A percentile compares a stretch with the other conserved stretches of the same genome.
Evolutionary conservation across 2,113 vertebrate species (phyloP).

Genomic region (Poeciliopsis retropinna): DNA sequence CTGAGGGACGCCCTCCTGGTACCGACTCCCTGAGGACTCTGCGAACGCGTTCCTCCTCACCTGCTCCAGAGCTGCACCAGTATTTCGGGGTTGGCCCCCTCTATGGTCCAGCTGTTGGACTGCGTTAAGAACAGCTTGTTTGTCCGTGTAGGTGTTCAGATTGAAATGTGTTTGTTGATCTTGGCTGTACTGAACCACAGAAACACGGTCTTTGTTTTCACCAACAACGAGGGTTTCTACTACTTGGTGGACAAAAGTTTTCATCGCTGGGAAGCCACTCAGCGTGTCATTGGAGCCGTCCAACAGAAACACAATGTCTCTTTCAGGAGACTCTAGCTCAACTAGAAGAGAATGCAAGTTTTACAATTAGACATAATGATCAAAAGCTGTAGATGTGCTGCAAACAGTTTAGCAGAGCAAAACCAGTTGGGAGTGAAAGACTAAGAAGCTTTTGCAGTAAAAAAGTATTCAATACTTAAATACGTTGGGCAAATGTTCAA

Average conservation of each 20-base stretch:
- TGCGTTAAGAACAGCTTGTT: conserved; percentile 64
- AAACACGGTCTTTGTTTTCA: conserved; percentile 71
- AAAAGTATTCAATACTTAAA: conserved; percentile 27
- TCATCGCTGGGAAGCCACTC: conserved; percentile 81
- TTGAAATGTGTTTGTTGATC: conserved; percentile 70
- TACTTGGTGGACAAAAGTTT: conserved; percentile 81
- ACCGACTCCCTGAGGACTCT: conserved; percentile 72
- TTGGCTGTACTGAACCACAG: conserved; percentile 79
- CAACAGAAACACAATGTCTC: conserved; percentile 81
- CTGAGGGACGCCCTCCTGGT: conserved; percentile 75
- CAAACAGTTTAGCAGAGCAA: neutral
- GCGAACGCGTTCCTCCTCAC: conserved; percentile 67
- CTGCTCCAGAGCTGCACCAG: conserved; percentile 75
- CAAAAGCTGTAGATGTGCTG: neutral
- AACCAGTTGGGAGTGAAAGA: neutral
- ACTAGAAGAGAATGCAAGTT: conserved; percentile 70
- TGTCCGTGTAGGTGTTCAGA: conserved; percentile 71
- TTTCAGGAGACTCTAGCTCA: conserved; percentile 76
- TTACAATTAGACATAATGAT: conserved; percentile 31
- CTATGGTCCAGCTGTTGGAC: conserved; percentile 69
- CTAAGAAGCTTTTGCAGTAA: neutral
- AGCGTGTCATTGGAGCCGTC: conserved; percentile 78
- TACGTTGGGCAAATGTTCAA: neutral
- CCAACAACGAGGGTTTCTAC: conserved; percentile 72
- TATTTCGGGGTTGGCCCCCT: conserved; percentile 71